Conservation (phyloP, 2,113 vertebrate genomes). For the Laticauda laticaudata region DNA sequence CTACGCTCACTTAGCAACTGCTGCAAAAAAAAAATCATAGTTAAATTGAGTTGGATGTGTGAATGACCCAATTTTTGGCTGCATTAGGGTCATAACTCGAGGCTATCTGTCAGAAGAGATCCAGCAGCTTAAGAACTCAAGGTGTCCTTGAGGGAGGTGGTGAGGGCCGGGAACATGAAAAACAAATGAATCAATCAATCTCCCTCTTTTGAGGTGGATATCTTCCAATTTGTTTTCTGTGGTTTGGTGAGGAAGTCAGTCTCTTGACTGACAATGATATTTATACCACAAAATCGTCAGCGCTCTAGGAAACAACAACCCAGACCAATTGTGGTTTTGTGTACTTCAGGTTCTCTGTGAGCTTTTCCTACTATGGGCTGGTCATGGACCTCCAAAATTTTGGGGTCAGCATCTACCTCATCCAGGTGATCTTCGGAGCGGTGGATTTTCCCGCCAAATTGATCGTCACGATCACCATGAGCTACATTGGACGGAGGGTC, state of each 20-base stretch:
- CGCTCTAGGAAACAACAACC: background rate
- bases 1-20: rapidly evolving
- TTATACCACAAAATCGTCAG: background rate
- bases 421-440: conserved; percentile 86
- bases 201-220: background rate
- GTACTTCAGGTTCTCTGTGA: conserved; percentile 78
- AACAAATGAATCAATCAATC: background rate
- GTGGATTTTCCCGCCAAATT: conserved; percentile 89
- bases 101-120: background rate
- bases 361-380: conserved; percentile 90
- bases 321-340: background rate
- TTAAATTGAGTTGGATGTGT: background rate
- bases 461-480: conserved; percentile 74
- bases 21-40: background rate
- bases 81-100: background rate
- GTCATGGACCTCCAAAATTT: conserved; percentile 94
- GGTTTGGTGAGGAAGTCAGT: background rate
- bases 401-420: conserved; percentile 86
- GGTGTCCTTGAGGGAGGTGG: background rate
- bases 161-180: background rate
- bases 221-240: background rate
- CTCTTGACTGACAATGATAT: background rate
- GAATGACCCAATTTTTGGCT: background rate
- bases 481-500: conserved; percentile 77
- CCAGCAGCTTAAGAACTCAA: background rate